Percentiles rank a stretch among this genome's conserved stretches.
phyloP scores from a whole-genome alignment of 92 coral and sea anemone genomes.

The Siderastrea radians region DNA sequence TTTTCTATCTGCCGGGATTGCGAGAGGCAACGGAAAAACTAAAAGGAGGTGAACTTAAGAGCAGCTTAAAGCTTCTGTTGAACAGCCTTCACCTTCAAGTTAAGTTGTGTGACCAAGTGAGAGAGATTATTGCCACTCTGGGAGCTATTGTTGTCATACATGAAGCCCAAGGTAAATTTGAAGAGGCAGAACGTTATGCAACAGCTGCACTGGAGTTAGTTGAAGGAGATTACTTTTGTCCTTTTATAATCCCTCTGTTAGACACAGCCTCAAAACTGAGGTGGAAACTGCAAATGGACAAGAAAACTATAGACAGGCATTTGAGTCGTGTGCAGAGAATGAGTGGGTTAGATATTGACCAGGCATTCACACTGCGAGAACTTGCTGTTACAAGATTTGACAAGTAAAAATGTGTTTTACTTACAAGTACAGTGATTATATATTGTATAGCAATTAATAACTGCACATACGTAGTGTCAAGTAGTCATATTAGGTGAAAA shows the following conservation, averaged over 20 bases:
- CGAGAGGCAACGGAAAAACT: conserved; percentile 84
- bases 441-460: neutral
- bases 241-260: conserved; percentile 86
- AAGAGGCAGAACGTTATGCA: conserved; percentile 92
- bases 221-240: conserved; percentile 64
- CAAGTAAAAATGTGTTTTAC: conserved; percentile 14
- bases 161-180: conserved; percentile 77
- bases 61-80: conserved; percentile 78
- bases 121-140: conserved; percentile 88
- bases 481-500: no score
- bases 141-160: conserved; percentile 88
- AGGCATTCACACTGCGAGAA: conserved; percentile 87
- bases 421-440: neutral
- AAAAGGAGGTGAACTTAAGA: conserved; percentile 88
- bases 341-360: conserved; percentile 83
- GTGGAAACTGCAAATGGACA: conserved; percentile 78
- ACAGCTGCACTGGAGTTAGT: conserved; percentile 84
- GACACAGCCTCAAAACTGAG: conserved; percentile 77
- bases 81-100: conserved; percentile 97
- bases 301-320: conserved; percentile 66
- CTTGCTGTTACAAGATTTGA: conserved; percentile 80
- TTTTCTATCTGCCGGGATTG: conserved; percentile 87
- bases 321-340: conserved; percentile 67
- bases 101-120: conserved; percentile 85
- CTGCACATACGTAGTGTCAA: neutral